Evolutionary conservation across 2,113 vertebrate species (phyloP).

Genomic region (Calidris pygmaea): DNA sequence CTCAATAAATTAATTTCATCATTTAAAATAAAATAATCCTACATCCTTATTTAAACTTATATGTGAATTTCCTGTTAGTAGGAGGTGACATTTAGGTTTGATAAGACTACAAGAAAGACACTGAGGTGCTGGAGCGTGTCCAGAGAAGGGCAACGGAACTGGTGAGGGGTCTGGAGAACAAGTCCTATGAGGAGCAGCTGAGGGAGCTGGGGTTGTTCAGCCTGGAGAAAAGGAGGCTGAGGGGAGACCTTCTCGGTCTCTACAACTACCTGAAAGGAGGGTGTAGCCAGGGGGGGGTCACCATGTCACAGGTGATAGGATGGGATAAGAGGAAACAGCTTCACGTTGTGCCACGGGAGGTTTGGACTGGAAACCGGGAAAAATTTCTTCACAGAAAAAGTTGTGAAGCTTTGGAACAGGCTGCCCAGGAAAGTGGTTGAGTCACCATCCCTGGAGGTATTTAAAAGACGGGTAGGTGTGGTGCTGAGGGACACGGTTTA

Average conservation of each 20-base stretch:
- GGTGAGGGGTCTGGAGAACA: background rate
- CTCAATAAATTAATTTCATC: background rate
- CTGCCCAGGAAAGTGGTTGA: background rate
- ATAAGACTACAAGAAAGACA: background rate
- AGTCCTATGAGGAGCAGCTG: accelerated
- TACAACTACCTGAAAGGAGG: background rate
- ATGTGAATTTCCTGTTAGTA: background rate
- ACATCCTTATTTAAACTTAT: background rate
- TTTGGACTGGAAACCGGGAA: background rate
- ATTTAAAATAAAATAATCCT: background rate
- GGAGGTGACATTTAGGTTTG: background rate
- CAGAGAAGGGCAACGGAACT: background rate
- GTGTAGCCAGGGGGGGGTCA: accelerated
- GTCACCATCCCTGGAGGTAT: background rate
- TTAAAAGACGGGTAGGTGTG: no score
- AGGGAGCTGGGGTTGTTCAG: background rate
- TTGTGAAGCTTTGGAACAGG: background rate
- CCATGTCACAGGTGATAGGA: background rate
- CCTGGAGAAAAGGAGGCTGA: background rate
- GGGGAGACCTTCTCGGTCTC: background rate
- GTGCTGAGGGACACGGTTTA: background rate
- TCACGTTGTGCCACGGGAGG: background rate
- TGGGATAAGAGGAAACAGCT: no score
- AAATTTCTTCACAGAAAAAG: background rate
- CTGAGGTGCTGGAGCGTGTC: background rate